Conservation (phyloP, 64 coral and sea anemone genomes). For the Trachythela sp. region DNA sequence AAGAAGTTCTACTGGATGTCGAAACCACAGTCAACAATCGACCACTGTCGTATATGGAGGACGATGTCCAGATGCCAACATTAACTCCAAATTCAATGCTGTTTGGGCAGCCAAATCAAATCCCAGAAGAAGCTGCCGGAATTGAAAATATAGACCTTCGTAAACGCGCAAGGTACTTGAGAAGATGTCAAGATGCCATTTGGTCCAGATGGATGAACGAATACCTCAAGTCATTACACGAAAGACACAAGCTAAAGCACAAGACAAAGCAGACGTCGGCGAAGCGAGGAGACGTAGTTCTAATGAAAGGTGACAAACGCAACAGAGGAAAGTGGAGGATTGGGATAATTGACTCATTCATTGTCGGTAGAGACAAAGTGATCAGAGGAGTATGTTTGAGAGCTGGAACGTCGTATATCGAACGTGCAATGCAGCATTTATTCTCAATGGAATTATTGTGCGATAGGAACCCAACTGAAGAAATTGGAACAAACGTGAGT, state of each 20-base stretch:
- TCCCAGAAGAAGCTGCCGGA: background rate
- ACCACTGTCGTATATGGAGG: background rate
- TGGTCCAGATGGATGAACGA: background rate
- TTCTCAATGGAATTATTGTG: conserved; percentile 29
- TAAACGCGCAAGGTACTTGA: background rate
- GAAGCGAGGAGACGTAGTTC: background rate
- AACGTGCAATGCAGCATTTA: conserved; percentile 23
- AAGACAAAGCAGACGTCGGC: background rate
- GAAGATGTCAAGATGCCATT: background rate
- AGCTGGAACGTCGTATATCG: background rate
- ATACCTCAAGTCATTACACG: background rate
- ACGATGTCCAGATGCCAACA: background rate
- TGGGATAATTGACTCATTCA: background rate
- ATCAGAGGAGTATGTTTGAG: background rate
- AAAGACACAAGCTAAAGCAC: conserved; percentile 28
- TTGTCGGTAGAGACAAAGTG: background rate
- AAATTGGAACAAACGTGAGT: background rate
- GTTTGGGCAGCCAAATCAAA: background rate
- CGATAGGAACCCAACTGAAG: background rate
- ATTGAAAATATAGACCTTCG: background rate
- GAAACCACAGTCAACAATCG: background rate
- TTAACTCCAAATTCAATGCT: background rate
- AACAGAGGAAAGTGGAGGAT: conserved; percentile 14
- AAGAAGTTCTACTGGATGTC: too few relatives aligned
- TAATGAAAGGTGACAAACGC: conserved; percentile 15